Conservation (phyloP, 2,888 invertebrate species). For the Hirtodrosophila alboralis region DNA sequence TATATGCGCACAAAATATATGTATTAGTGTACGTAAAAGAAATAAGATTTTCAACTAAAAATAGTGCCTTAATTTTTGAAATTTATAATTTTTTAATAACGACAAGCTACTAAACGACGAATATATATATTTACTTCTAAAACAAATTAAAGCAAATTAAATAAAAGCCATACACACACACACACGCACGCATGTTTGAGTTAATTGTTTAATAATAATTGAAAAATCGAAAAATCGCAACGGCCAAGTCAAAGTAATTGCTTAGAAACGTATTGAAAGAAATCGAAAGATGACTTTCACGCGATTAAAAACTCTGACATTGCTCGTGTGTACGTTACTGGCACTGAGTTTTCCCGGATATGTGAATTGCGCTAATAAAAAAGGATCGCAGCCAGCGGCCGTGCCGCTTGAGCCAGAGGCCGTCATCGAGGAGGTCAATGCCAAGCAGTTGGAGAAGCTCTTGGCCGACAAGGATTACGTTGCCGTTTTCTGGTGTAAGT, state of each 20-base stretch:
- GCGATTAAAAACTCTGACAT: constrained; percentile 84
- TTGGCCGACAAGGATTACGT: constrained; percentile 96
- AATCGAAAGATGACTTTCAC: constrained; percentile 83
- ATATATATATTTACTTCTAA: constrained; percentile 42
- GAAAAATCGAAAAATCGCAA: constrained; percentile 33
- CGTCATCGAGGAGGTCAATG: constrained; percentile 96
- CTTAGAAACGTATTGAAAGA: constrained; percentile 39
- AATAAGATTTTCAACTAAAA: constrained; percentile 72
- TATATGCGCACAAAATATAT: constrained; percentile 57
- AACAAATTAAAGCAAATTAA: constrained; percentile 35
- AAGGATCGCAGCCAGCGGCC: constrained; percentile 79
- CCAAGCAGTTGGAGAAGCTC: constrained; percentile 95
- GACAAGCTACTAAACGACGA: constrained; percentile 62
- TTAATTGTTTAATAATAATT: constrained; percentile 41
- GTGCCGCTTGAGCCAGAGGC: constrained; percentile 86
- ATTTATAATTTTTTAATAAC: constrained; percentile 60
- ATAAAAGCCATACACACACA: constrained; percentile 32
- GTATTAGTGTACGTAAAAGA: constrained; percentile 75
- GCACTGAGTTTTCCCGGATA: constrained; percentile 84
- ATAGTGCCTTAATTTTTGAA: constrained; percentile 65
- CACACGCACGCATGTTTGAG: constrained; percentile 70
- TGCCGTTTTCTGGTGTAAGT: constrained; percentile 98
- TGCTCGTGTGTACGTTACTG: constrained; percentile 83
- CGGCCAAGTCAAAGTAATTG: constrained; percentile 45
- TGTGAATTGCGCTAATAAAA: constrained; percentile 84